A percentile compares a stretch with the other conserved stretches of the same genome.
phyloP scores from a whole-genome alignment of 1,140 invertebrate genomes.

The Euura lappo region DNA sequence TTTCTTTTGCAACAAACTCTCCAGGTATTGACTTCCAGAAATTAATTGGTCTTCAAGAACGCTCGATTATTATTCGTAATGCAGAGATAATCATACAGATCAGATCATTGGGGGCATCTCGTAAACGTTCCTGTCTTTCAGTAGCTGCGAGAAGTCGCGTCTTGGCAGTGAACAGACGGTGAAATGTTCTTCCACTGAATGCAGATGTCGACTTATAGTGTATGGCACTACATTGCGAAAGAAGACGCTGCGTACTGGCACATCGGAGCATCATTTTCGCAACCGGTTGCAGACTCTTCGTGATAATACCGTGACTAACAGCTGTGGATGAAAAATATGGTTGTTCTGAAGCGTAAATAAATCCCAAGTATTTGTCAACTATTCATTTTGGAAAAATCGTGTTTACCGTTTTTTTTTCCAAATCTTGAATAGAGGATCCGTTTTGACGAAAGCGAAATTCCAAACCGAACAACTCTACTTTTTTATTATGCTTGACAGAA shows the following conservation, averaged over 20 bases:
- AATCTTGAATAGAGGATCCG: not conserved
- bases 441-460: not conserved
- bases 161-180: not conserved
- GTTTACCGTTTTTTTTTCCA: not conserved
- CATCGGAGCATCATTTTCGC: not conserved
- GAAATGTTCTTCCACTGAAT: not conserved
- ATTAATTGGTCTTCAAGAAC: no score
- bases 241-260: not conserved
- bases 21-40: not conserved
- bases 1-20: not conserved
- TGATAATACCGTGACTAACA: no score
- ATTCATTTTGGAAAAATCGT: no score
- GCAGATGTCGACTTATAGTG: not conserved
- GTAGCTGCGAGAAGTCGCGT: not conserved
- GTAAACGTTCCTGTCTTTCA: conserved; percentile 10
- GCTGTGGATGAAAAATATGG: no score
- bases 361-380: no score
- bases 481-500: not conserved
- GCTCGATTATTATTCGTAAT: not conserved
- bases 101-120: conserved; percentile 1
- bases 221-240: not conserved
- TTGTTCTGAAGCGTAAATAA: no score
- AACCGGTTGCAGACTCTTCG: no score
- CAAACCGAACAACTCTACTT: not conserved
- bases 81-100: not conserved